Base-by-base conservation (phyloP, 2,113 vertebrate species). In the Scomber colias region DNA sequence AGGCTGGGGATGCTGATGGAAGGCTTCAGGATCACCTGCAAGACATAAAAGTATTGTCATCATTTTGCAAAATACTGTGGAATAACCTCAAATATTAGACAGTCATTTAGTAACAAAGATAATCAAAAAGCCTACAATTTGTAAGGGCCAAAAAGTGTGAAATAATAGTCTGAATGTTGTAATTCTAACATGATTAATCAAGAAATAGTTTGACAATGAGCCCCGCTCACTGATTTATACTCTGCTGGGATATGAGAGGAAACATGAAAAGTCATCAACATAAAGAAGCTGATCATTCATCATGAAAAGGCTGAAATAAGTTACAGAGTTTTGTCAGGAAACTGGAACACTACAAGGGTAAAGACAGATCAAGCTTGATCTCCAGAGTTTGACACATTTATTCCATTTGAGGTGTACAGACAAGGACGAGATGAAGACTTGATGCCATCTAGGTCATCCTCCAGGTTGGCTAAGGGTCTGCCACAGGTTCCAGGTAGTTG, bases 1-100 rank as follows among this genome's bases (percentile, higher is more conserved):
- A 99, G 95, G 92, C 94, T 96, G 87, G 97, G 96, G 82, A 98
- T 94, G 83, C 93, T 94, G 79, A 97, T 92, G 31, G 90, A 96
- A 27, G 97, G 97, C 91, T 97, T 99, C 89, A 99, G 92, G 66
- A 96, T 95, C 89, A 95, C 81, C 95, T 96, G 46, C 21, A 14
- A 12, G 21, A 65, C 31, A 59, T 2, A 27, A 57, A 56, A 0
- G 11, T 9, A 8, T 65, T 65, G 24, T 46, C 8, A 40, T 40
- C 9, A 9, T 9, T 40, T 40, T 40, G 19, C 5, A 15, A 61
- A 44, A 27, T 53, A 59, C 54, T 16, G 14, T 9, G 3, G 12
- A 15, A 46, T 50, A 40, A 17, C 1, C 11, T 44, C 3, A 24
- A 35, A 48, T 57, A 5, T 24, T 21, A 24, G 6, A 40, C 5